A percentile compares a stretch with the other conserved stretches of the same genome.
Evolutionary conservation across 2,888 invertebrate species (phyloP).

Genomic region (Lumbricus terrestris): DNA sequence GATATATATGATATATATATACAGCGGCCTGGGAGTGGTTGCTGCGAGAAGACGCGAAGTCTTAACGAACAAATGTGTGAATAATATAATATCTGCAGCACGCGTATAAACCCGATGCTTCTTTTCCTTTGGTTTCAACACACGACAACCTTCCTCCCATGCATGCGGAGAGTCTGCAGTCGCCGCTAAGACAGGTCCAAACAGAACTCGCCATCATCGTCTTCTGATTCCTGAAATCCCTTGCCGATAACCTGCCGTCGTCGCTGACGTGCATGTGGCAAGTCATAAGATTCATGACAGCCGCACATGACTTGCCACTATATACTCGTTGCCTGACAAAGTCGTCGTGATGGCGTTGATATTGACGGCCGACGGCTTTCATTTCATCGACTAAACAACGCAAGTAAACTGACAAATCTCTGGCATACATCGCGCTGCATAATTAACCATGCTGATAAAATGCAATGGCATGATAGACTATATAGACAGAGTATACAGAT

Average conservation of each 20-base stretch:
- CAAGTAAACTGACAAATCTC: background rate
- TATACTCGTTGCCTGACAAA: background rate
- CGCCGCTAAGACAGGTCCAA: background rate
- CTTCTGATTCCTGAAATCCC: background rate
- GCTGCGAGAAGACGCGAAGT: background rate
- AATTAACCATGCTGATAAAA: background rate
- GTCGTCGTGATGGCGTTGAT: too few species aligned
- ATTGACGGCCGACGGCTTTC: background rate
- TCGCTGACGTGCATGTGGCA: background rate
- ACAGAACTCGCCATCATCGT: background rate
- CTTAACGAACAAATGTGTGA: background rate
- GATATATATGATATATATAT: too few species aligned
- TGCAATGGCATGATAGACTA: background rate
- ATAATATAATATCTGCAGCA: too few species aligned
- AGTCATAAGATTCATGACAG: background rate
- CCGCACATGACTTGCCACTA: background rate
- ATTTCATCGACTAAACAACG: background rate
- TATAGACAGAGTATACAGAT: background rate
- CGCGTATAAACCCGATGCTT: background rate
- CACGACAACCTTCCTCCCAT: background rate
- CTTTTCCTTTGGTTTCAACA: background rate
- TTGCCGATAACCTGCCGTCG: background rate
- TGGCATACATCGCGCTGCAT: background rate
- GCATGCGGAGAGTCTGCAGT: background rate
- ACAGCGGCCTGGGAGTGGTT: background rate